A percentile compares a stretch with the other conserved stretches of the same genome.
phyloP scores from a whole-genome alignment of 2,797 vertebrate genomes.

The Atherinosoma microstoma region DNA sequence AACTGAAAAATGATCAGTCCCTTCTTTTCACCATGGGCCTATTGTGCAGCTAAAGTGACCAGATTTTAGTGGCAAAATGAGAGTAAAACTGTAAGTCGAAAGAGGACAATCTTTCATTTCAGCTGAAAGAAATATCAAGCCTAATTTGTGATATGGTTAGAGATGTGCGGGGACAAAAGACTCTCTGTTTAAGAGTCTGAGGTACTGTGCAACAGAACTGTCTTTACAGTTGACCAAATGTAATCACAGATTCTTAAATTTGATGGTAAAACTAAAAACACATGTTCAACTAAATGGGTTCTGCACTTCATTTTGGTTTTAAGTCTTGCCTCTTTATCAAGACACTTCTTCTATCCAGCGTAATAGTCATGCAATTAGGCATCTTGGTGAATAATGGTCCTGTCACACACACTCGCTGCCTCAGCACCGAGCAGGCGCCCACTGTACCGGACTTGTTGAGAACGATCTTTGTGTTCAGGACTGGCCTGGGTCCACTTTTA shows the following conservation, averaged over 20 bases:
- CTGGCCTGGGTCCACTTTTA: constrained; percentile 69
- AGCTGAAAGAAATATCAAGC: not conserved
- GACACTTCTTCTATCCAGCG: constrained; percentile 53
- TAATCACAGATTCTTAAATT: not conserved
- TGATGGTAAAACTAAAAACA: not conserved
- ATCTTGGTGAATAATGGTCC: constrained; percentile 79
- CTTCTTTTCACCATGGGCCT: not conserved
- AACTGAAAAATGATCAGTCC: not conserved
- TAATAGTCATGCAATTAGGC: constrained; percentile 74
- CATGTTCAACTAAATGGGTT: constrained; percentile 13
- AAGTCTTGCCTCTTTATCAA: constrained; percentile 47
- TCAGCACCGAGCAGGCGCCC: constrained; percentile 77
- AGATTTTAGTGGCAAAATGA: constrained; percentile 7
- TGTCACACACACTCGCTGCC: constrained; percentile 79
- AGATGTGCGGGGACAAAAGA: not conserved
- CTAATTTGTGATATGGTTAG: not conserved
- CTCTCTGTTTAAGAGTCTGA: not conserved
- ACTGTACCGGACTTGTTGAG: constrained; percentile 72
- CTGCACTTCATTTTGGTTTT: constrained; percentile 21
- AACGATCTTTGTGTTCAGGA: constrained; percentile 72
- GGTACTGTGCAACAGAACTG: not conserved
- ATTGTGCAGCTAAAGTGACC: not conserved
- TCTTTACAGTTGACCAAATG: constrained; percentile 19
- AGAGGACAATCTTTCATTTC: not conserved
- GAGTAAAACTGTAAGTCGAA: not conserved